A percentile compares a stretch with the other conserved stretches of the same genome.
phyloP scores from a whole-genome alignment of 2,888 invertebrate genomes.

The Leptinotarsa haldemani region DNA sequence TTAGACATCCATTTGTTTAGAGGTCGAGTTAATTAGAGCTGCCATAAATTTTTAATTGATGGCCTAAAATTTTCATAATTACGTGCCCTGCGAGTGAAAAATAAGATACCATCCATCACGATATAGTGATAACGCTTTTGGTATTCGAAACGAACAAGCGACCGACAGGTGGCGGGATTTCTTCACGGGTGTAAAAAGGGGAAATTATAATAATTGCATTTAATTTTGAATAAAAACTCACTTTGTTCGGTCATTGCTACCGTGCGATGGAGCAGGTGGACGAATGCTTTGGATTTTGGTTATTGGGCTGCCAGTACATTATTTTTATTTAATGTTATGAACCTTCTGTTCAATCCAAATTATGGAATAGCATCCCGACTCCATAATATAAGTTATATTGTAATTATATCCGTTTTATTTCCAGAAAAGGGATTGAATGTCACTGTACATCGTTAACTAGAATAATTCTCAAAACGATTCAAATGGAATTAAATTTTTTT shows the following conservation, averaged over 20 bases:
- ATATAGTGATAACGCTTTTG: constrained; percentile 16
- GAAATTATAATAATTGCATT: constrained; percentile 36
- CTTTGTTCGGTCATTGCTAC: constrained; percentile 34
- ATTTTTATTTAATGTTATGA: too few species aligned
- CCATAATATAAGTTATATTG: too few species aligned
- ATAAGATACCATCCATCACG: constrained; percentile 14
- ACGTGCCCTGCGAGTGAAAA: constrained; percentile 3
- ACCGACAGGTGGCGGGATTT: constrained; percentile 31
- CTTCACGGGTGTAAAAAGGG: constrained; percentile 26
- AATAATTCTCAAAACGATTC: too few species aligned
- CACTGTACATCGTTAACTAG: too few species aligned
- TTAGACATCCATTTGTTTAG: not conserved
- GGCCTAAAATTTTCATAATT: constrained; percentile 11
- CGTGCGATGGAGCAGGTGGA: constrained; percentile 35
- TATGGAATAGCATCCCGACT: too few species aligned
- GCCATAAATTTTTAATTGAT: constrained; percentile 15
- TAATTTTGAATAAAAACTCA: constrained; percentile 34
- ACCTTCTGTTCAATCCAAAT: too few species aligned
- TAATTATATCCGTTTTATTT: too few species aligned
- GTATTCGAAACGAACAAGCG: constrained; percentile 4
- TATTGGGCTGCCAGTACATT: too few species aligned
- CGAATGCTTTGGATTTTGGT: constrained; percentile 25
- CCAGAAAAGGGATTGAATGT: too few species aligned
- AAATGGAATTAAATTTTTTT: too few species aligned
- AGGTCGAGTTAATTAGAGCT: constrained; percentile 10